Evolutionary conservation across 2,797 vertebrate genomes (phyloP), one percentile per base, ranked within the genome.

Genomic region (Syngnathus acus): DNA sequence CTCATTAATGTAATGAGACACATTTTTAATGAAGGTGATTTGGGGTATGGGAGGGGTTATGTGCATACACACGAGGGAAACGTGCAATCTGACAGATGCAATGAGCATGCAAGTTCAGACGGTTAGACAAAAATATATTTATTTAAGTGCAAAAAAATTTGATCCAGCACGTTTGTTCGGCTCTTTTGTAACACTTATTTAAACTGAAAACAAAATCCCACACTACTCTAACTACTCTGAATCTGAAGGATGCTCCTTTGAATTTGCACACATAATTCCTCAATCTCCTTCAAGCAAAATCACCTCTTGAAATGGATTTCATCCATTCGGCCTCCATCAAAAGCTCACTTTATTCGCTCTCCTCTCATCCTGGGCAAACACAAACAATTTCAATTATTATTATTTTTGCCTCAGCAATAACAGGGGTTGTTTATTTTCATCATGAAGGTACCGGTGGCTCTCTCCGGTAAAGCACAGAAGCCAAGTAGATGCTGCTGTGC

Each of bases 1-100:
- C 88, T 90, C 87, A 88, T 91, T 90, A 89, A 78, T 16, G 78
- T 89, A 89, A 91, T 88, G 87, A 91, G 87, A 79, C 64, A 83
- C 80, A 75, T 87, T 81, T 67, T 77, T 88, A 87, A 85, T 73
- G 71, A 82, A 84, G 86, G 87, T 84, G 82, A 86, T 90, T 85
- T 88, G 82, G 84, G 61, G 38, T 62, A 78, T 85, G 88, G 82
- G 83, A 59, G 40, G 64, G 79, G 72, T 69, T 70, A 67, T 70
- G 42, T 43, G 59, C 48, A 61, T 45, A 58, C 26, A 68, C 5
- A 51, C 38, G 42, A 59, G 26, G 43, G 19, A 61, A 14, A 60
- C 43, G 23, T 14, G 50, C 43, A 38, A 43, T 51, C 64, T 65
- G 59, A 72, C 67, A 80, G 63, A 70, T 50, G 59, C 70, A 67